Base-by-base conservation (phyloP, 2,888 invertebrate genomes). In the Drosophila aldrichi region DNA sequence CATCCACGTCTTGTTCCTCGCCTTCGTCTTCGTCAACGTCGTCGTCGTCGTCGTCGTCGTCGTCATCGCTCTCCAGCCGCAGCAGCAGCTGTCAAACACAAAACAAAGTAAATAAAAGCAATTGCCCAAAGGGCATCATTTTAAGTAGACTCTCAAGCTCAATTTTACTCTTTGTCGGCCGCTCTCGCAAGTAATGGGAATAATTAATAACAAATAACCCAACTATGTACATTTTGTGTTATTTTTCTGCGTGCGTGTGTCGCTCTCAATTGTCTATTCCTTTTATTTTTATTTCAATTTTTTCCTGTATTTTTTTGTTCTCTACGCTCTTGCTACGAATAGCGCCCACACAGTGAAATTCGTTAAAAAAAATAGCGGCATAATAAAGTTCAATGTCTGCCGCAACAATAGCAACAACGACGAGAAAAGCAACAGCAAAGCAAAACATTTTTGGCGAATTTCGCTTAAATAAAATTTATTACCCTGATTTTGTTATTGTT, bases 361-460 rank as follows among this genome's bases (percentile, higher is more conserved):
- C 22, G 65, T 49, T 1, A 14, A 34, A 51, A 38, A 52, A 36
- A 38, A 52, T 22, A 57, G 59, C 63, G 44, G 60, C 48, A 70
- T 58, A 70, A 75, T 70, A 88, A 89, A 88, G 86, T 89, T 88
- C 74, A 89, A 85, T 88, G 86, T 88, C 85, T 83, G 82, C 59
- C 59, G 54, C 49, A 40, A 22, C 10, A 52, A 22, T 22, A 52
- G 14, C 48, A 66, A 63, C 34, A 61, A 54, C 29, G 52, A 36
- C 60, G 36, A 56, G 41, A 74, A 36, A 44, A 63, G 44, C 55
- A 56, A 72, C 56, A 70, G 51, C 46, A 61, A 60, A 74, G 51
- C 36, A 63, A 75, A 79, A 55, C 44, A 69, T 79, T 77, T 72
- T 46, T 72, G 44, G 59, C 52, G 54, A 64, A 82, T 64, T 79